These are phyloP conservation scores for Amblyornis subalaris DNA, from an alignment of 2,113 vertebrate species.

Conservation along the genomic window DNA sequence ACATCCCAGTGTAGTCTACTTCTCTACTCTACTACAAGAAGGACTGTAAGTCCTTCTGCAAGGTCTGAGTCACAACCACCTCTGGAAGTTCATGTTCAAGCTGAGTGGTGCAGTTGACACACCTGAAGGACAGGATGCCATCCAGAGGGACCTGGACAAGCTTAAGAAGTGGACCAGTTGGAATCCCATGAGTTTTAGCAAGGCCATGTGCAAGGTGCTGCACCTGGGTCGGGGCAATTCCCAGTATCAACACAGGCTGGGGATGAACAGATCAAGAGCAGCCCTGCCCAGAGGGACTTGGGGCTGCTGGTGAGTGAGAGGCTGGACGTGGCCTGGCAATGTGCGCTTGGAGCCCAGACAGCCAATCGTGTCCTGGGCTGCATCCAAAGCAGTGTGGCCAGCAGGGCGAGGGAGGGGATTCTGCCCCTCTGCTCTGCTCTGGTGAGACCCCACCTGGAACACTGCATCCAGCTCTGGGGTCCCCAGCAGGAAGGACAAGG, in stretches of 20 bases:
- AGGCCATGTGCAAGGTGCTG: background rate
- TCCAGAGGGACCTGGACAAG: background rate
- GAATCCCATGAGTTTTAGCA: background rate
- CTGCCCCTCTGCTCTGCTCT: background rate
- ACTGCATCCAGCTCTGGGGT: background rate
- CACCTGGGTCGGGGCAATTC: fast-evolving
- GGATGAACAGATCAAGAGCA: background rate
- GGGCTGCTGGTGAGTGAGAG: background rate
- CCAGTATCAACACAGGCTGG: fast-evolving
- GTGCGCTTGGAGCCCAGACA: background rate
- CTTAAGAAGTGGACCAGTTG: background rate
- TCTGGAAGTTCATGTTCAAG: background rate
- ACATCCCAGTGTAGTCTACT: background rate
- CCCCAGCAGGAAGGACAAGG: background rate
- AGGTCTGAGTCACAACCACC: background rate
- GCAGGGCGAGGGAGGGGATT: background rate
- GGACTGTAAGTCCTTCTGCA: background rate
- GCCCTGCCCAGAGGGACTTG: background rate
- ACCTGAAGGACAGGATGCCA: background rate
- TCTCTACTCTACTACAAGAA: background rate
- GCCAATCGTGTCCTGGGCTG: background rate
- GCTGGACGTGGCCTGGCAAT: background rate
- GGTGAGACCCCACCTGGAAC: background rate
- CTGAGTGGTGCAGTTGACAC: background rate
- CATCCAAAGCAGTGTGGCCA: background rate